Evolutionary conservation across 1,140 invertebrate genomes (phyloP), one percentile per base, ranked within the genome.

Genomic region (Lasaia peninsularis): DNA sequence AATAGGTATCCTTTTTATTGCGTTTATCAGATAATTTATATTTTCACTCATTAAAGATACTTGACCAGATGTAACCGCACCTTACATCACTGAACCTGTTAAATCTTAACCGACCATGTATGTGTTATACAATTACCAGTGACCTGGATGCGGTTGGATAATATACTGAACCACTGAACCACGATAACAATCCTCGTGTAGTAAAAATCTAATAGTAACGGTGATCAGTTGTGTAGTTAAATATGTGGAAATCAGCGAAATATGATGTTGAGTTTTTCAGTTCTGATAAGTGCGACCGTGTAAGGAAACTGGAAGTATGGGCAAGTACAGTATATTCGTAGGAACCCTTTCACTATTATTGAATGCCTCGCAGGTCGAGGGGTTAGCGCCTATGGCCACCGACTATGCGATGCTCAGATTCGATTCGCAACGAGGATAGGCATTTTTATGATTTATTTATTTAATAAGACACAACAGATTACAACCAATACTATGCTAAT

Each of bases 101-200:
- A 60, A n/a, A 52, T 66, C 64, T 60, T 56, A 60, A 60, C 62
- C 60, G 66, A 65, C 40, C 63, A 64, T 62, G 57, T 61, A 59
- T 52, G 52, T 58, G 54, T 70, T 69, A 67, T 70, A 67, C 64
- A 65, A 70, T 67, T 63, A 59, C 64, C 51, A 18, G 48, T 57
- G 62, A 67, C 64, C 64, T 60, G 62, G 62, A 58, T 64, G 60
- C 58, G 62, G 65, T 74, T 69, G 69, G 64, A 63, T 74, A 71
- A 67, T 63, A 60, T 35, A 52, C 56, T n/a, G 55, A 40, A 24
- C 58, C 55, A 63, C 63, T 64, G 56, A 63, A 62, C 40, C 57
- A 58, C 31, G 31, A 67, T 50, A 51, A 58, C 34, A 63, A 63
- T 53, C 44, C 56, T 12, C 48, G 33, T 57, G 56, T 56, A 65